Evolutionary conservation across 2,888 invertebrate species (phyloP).

Genomic region (Chrysina gloriosa): DNA sequence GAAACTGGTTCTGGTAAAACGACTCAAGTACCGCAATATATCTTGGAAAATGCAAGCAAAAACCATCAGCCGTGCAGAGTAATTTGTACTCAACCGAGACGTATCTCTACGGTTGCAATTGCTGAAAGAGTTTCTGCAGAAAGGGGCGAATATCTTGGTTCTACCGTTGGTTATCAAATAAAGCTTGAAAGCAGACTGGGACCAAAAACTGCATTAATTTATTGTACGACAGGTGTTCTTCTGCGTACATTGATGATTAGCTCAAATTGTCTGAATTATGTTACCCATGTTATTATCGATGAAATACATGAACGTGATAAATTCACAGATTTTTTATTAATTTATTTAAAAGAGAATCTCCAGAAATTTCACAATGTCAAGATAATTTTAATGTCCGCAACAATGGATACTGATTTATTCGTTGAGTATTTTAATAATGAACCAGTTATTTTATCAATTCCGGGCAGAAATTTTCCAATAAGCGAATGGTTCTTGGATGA

Average conservation of each 20-base stretch:
- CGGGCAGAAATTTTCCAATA: slow-evolving; percentile 79
- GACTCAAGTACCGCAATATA: slow-evolving; percentile 94
- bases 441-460: slow-evolving; percentile 48
- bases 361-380: slow-evolving; percentile 77
- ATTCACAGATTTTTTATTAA: slow-evolving; percentile 91
- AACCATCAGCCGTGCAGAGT: slow-evolving; percentile 79
- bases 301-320: slow-evolving; percentile 96
- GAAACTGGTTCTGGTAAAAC: slow-evolving; percentile 96
- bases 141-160: slow-evolving; percentile 68
- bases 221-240: slow-evolving; percentile 92
- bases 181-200: slow-evolving; percentile 87
- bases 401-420: slow-evolving; percentile 86
- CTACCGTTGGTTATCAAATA: slow-evolving; percentile 89
- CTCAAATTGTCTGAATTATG: slow-evolving; percentile 73
- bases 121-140: slow-evolving; percentile 85
- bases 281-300: slow-evolving; percentile 91
- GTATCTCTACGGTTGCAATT: slow-evolving; percentile 90
- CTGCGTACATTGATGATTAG: slow-evolving; percentile 89
- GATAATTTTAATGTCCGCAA: slow-evolving; percentile 94
- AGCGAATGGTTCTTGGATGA: slow-evolving; percentile 85
- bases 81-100: slow-evolving; percentile 92
- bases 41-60: slow-evolving; percentile 80
- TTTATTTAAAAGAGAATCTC: slow-evolving; percentile 83
- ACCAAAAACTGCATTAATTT: slow-evolving; percentile 84
- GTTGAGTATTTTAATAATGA: slow-evolving; percentile 85